phyloP scores from a whole-genome alignment of 1,140 invertebrate genomes.

The Drosophila kohkoa region DNA sequence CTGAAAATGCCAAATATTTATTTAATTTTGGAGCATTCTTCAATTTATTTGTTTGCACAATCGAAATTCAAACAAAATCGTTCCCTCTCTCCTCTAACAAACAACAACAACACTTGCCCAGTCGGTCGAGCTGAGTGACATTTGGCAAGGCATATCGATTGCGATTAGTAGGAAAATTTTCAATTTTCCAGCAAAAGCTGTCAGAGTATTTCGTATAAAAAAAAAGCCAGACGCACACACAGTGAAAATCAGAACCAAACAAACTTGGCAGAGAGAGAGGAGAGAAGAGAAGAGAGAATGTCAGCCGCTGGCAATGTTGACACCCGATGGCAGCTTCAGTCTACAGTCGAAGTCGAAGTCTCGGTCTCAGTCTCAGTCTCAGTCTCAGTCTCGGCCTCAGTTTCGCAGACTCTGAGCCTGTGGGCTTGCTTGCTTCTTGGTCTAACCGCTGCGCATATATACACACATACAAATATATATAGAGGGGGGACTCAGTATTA shows the following conservation, averaged over 20 bases:
- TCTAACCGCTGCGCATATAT: constrained; percentile 76
- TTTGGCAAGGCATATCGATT: constrained; percentile 82
- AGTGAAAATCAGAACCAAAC: constrained; percentile 47
- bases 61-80: constrained; percentile 55
- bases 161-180: constrained; percentile 81
- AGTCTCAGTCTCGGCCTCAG: constrained; percentile 3
- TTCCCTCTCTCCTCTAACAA: background rate
- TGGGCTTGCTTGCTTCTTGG: constrained; percentile 55
- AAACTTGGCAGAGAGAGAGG: constrained; percentile 23
- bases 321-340: constrained; percentile 66
- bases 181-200: constrained; percentile 72
- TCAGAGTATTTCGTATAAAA: constrained; percentile 47
- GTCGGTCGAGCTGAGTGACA: constrained; percentile 60
- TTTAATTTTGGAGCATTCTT: constrained; percentile 82
- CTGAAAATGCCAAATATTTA: constrained; percentile 80
- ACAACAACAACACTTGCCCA: background rate
- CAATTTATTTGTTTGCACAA: constrained; percentile 81
- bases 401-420: background rate
- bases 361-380: background rate
- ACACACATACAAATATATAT: background rate
- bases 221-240: constrained; percentile 36
- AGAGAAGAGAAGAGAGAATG: background rate
- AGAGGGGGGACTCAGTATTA: constrained; percentile 59
- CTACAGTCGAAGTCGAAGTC: constrained; percentile 17
- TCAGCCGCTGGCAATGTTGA: constrained; percentile 68